Conservation (phyloP, 2,797 vertebrate genomes). For the Distichodus sexfasciatus region DNA sequence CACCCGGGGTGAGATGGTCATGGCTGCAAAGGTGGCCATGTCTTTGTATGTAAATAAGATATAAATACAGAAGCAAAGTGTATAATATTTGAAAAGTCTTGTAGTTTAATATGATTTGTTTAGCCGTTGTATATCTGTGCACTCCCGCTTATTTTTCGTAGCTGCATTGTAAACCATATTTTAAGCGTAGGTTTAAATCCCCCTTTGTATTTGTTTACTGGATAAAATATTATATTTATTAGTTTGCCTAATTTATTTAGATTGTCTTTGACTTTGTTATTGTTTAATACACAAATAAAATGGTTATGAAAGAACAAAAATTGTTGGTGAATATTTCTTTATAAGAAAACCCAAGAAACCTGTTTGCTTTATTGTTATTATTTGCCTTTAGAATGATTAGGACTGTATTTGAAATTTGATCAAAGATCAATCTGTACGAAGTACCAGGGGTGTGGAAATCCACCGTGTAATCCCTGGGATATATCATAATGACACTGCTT, state of each 20-base stretch:
- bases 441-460: too few species aligned
- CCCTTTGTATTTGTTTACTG: conserved; percentile 20
- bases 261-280: conserved; percentile 21
- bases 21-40: conserved; percentile 6
- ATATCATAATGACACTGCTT: too few species aligned
- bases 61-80: background rate
- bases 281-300: conserved; percentile 39
- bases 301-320: background rate
- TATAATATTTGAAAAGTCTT: background rate
- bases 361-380: too few species aligned
- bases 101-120: conserved; percentile 10
- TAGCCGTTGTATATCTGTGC: conserved; percentile 20
- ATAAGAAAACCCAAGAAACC: too few species aligned
- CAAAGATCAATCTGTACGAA: too few species aligned
- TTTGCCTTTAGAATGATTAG: too few species aligned
- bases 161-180: conserved; percentile 29
- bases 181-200: conserved; percentile 16
- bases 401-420: too few species aligned
- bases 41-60: conserved; percentile 28
- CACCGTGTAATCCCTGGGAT: too few species aligned
- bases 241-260: conserved; percentile 49
- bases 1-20: background rate
- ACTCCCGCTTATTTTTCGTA: conserved; percentile 8
- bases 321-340: background rate
- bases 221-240: conserved; percentile 44